Conservation (phyloP, 2,797 vertebrate species). For the Vireo griseus region DNA sequence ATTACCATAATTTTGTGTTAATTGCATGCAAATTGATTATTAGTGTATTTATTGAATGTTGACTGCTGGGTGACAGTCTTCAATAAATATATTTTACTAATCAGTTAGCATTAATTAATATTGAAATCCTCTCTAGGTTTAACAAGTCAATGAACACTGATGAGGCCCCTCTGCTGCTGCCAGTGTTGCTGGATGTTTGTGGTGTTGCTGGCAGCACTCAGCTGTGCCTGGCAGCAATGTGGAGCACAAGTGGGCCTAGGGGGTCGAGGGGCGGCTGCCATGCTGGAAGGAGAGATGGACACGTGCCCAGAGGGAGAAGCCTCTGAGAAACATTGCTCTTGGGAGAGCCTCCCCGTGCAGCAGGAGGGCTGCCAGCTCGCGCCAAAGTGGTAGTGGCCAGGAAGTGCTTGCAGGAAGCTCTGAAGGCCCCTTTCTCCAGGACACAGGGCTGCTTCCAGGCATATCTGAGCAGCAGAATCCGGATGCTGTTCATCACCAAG, state of each 20-base stretch:
- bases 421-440: background rate
- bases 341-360: background rate
- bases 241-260: background rate
- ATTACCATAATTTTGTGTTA: background rate
- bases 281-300: background rate
- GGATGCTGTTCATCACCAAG: background rate
- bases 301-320: fast-evolving
- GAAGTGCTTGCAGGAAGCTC: background rate
- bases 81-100: slow-evolving; percentile 46
- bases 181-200: background rate
- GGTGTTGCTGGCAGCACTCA: background rate
- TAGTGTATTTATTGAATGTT: slow-evolving; percentile 43
- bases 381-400: background rate
- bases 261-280: background rate
- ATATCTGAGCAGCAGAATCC: background rate
- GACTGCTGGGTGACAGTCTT: slow-evolving; percentile 25
- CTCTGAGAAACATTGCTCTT: background rate
- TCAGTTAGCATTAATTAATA: slow-evolving; percentile 48
- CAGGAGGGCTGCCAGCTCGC: background rate
- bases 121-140: background rate
- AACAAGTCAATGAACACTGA: background rate
- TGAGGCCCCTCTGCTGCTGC: background rate
- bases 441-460: background rate
- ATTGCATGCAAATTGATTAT: slow-evolving; percentile 34
- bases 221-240: background rate